Evolutionary conservation across 2,113 vertebrate genomes (phyloP).

Genomic region (Lycaon pictus): DNA sequence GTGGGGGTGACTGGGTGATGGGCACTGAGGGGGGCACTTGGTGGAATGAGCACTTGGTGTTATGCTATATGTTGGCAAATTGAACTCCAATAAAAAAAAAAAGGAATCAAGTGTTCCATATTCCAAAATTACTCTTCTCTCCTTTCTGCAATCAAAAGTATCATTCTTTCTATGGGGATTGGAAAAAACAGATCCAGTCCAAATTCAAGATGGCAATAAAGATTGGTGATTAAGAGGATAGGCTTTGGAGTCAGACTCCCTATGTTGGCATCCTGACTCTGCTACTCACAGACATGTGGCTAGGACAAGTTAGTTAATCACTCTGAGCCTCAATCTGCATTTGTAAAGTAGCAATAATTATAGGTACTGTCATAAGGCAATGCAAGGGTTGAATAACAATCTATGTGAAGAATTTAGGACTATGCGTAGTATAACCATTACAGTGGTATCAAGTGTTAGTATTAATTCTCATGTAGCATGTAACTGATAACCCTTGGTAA

Average conservation of each 20-base stretch:
- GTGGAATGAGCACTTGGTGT: too few relatives aligned
- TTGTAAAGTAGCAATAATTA: neutral
- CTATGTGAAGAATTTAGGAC: neutral
- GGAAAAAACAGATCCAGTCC: neutral
- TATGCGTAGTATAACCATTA: neutral
- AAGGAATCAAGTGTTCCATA: neutral
- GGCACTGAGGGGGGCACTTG: too few relatives aligned
- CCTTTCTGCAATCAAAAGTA: neutral
- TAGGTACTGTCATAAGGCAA: neutral
- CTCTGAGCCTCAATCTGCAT: neutral
- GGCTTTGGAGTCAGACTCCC: neutral
- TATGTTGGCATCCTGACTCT: neutral
- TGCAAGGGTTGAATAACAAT: neutral
- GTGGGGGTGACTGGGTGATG: too few relatives aligned
- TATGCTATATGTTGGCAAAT: too few relatives aligned
- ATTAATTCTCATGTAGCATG: neutral
- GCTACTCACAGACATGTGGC: neutral
- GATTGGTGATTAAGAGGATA: neutral
- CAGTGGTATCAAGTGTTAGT: neutral
- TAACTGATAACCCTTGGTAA: neutral
- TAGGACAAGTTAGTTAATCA: neutral
- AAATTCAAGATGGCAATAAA: neutral
- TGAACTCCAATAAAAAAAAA: too few relatives aligned
- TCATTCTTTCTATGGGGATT: neutral
- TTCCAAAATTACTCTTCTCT: neutral